Evolutionary conservation across 2,797 vertebrate species (phyloP), one percentile per base, ranked within the genome.

Genomic region (Podarcis lilfordi): DNA sequence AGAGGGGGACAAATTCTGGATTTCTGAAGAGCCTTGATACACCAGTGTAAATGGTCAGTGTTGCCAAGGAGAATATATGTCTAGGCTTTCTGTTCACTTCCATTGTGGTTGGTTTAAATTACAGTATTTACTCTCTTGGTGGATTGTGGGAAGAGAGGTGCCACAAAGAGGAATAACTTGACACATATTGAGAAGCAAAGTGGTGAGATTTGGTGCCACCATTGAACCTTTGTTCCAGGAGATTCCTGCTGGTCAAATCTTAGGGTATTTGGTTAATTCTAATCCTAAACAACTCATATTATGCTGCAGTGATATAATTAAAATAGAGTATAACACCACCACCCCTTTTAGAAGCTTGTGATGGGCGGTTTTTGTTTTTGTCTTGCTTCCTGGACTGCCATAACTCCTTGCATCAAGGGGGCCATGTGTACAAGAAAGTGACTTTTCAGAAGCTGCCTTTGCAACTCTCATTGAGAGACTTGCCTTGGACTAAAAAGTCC

Each of bases 341-440:
- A 19, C 2, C 7, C 21, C 17, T 25, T 61, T 45, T 55, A 35
- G 50, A 75, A 71, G 50, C 71, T 77, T 45, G 1, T 0, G 3
- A 84, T 86, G 74, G 0, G 0, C 1, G 10, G 3, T 8, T 27
- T 5, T n/a, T 86, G 2, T 15, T 7, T 1, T 8, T 84, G 82
- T 66, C 88, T 87, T 61, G 84, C 87, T 87, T 17, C 90, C 80
- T 25, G 89, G 76, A 88, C 89, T 84, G 91, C 88, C 69, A 32
- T 37, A 1, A 77, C 95, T 96, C 95, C 97, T 97, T 96, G 96
- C 92, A 96, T 96, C 97, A 96, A 96, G 96, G 96, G 95, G 95
- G 90, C 86, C 84, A 85, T 85, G 5, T 87, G 59, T 87, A 84
- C 80, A 59, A 89, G 81, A 66, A 86, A 80, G 61, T 27, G 76